Conservation (phyloP, 2,888 invertebrate species). For the Entomobrya proxima region DNA sequence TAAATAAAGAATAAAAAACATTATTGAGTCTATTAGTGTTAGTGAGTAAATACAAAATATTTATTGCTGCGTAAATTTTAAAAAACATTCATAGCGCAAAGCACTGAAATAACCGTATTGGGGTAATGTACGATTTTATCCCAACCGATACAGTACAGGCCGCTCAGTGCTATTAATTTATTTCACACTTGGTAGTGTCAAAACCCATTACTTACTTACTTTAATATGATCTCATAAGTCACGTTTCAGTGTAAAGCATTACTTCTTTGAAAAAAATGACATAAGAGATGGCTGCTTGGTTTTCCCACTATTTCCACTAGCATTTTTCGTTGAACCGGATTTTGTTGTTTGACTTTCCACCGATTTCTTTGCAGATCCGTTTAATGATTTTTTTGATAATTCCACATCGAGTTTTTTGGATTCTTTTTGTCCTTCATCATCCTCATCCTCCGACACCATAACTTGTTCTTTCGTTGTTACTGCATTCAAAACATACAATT, state of each 20-base stretch:
- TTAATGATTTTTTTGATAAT: background rate
- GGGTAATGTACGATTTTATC: too few relatives aligned
- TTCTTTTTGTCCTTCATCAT: constrained; percentile 1
- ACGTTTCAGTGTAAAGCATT: background rate
- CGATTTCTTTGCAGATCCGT: background rate
- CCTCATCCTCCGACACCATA: constrained; percentile 69
- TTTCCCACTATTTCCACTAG: constrained; percentile 43
- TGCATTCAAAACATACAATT: constrained; percentile 26
- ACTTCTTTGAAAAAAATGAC: constrained; percentile 70
- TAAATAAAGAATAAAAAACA: background rate
- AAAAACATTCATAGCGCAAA: background rate
- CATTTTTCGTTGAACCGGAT: background rate
- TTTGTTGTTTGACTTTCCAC: background rate
- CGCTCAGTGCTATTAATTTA: too few relatives aligned
- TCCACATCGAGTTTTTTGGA: constrained; percentile 5
- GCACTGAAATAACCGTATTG: too few relatives aligned
- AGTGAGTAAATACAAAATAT: too few relatives aligned
- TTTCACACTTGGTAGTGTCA: too few relatives aligned
- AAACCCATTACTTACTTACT: too few relatives aligned
- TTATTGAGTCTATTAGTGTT: too few relatives aligned
- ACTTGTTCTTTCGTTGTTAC: constrained; percentile 73
- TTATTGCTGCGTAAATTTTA: too few relatives aligned
- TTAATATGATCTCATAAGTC: too few relatives aligned
- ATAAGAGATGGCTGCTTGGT: constrained; percentile 67
- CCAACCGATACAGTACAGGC: too few relatives aligned